Percentiles rank a stretch among this genome's conserved stretches.
Evolutionary conservation across 2,888 invertebrate species (phyloP).

Genomic region (Lycaena phlaeas): DNA sequence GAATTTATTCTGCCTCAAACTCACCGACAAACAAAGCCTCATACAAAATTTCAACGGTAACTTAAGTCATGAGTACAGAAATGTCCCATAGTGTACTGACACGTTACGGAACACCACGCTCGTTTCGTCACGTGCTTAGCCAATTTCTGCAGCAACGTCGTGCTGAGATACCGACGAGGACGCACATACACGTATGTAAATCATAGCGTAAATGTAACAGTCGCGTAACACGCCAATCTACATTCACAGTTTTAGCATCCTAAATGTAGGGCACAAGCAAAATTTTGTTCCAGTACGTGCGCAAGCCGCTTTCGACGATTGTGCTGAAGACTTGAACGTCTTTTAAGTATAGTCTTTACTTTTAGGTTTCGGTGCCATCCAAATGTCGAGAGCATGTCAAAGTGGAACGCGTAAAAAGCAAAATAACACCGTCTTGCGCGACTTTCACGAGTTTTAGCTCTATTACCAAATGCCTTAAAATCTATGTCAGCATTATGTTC

Average conservation of each 20-base stretch:
- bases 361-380: slow-evolving; percentile 63
- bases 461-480: slow-evolving; percentile 73
- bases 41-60: too few relatives aligned
- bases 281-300: slow-evolving; percentile 44
- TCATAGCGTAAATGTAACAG: too few relatives aligned
- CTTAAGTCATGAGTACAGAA: too few relatives aligned
- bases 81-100: too few relatives aligned
- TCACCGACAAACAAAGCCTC: too few relatives aligned
- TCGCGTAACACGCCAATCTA: slow-evolving; percentile 60
- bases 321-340: slow-evolving; percentile 36
- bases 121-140: too few relatives aligned
- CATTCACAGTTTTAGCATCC: slow-evolving; percentile 58
- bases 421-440: slow-evolving; percentile 60
- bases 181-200: too few relatives aligned
- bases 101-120: too few relatives aligned
- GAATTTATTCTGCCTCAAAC: too few relatives aligned
- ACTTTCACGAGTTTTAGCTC: slow-evolving; percentile 68
- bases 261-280: slow-evolving; percentile 59
- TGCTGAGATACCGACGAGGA: too few relatives aligned
- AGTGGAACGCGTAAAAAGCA: slow-evolving; percentile 62
- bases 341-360: slow-evolving; percentile 33
- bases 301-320: slow-evolving; percentile 20
- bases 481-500: slow-evolving; percentile 72
- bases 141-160: too few relatives aligned
- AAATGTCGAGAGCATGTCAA: slow-evolving; percentile 50